These are phyloP conservation scores for Coryphaenoides rupestris DNA, from an alignment of 2,113 vertebrate genomes.

Conservation along the genomic window DNA sequence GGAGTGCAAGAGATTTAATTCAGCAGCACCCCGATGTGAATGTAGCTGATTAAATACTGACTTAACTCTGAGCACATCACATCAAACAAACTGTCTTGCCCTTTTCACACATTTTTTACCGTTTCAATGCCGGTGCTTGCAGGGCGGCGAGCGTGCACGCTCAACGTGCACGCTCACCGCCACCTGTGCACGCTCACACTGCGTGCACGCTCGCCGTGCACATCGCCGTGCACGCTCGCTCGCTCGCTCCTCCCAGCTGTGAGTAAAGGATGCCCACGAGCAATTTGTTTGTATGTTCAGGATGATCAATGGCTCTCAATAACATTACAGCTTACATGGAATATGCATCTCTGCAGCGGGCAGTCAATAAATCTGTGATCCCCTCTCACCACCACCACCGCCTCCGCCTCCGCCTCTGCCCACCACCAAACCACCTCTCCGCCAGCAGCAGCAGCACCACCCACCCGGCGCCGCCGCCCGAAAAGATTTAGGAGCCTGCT, in stretches of 20 bases:
- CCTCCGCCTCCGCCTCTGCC: too few species aligned
- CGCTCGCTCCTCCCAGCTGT: constrained; percentile 32
- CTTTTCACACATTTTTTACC: too few species aligned
- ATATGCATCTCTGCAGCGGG: constrained; percentile 65
- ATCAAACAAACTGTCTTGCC: not conserved
- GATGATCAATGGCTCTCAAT: constrained; percentile 74
- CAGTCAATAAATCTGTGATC: constrained; percentile 74
- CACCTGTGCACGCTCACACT: too few species aligned
- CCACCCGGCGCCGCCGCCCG: too few species aligned
- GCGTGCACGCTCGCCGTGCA: too few species aligned
- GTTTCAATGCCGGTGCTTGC: too few species aligned
- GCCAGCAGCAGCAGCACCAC: too few species aligned
- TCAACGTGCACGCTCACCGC: too few species aligned
- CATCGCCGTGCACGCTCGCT: too few species aligned
- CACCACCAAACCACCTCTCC: too few species aligned
- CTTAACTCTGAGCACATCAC: constrained; percentile 3
- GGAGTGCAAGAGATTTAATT: constrained; percentile 13
- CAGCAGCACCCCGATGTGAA: constrained; percentile 11
- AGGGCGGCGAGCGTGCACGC: too few species aligned
- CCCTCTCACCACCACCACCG: not conserved
- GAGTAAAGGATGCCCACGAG: constrained; percentile 62
- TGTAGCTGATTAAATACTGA: constrained; percentile 26
- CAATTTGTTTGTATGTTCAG: constrained; percentile 71
- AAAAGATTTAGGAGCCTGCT: constrained; percentile 60
- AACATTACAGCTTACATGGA: constrained; percentile 70